Evolutionary conservation across 1,140 invertebrate genomes (phyloP).

Genomic region (Drosophila equinoxialis): DNA sequence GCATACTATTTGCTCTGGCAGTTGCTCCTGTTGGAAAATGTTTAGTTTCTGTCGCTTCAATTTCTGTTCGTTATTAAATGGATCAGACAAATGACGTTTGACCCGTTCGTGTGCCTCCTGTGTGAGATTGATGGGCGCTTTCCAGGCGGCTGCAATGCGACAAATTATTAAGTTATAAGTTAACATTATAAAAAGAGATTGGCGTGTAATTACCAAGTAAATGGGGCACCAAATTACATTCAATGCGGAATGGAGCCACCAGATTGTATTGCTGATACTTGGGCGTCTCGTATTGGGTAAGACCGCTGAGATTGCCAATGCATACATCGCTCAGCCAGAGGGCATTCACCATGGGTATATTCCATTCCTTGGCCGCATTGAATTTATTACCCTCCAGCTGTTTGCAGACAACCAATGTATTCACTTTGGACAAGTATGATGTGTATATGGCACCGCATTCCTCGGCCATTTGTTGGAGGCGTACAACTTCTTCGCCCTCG

Average conservation of each 20-base stretch:
- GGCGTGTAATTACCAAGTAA: slow-evolving; percentile 90
- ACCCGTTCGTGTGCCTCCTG: slow-evolving; percentile 93
- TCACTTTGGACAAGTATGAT: slow-evolving; percentile 89
- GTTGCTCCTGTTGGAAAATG: slow-evolving; percentile 70
- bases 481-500: slow-evolving; percentile 90
- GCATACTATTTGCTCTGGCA: slow-evolving; percentile 76
- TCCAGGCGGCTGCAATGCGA: slow-evolving; percentile 90
- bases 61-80: slow-evolving; percentile 83
- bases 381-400: slow-evolving; percentile 94
- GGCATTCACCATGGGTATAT: slow-evolving; percentile 93
- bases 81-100: slow-evolving; percentile 85
- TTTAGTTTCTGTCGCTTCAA: slow-evolving; percentile 84
- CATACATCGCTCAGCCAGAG: slow-evolving; percentile 97
- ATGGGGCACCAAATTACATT: slow-evolving; percentile 92
- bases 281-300: slow-evolving; percentile 91
- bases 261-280: slow-evolving; percentile 95
- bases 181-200: not conserved
- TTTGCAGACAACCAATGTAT: slow-evolving; percentile 88
- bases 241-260: slow-evolving; percentile 92
- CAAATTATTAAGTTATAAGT: not conserved
- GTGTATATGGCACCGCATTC: slow-evolving; percentile 92
- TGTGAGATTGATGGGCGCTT: slow-evolving; percentile 93
- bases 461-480: slow-evolving; percentile 93
- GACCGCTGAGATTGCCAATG: slow-evolving; percentile 92
- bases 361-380: slow-evolving; percentile 95